Base-by-base conservation (phyloP, 2,113 vertebrate genomes). In the Nycticryphes semicollaris region DNA sequence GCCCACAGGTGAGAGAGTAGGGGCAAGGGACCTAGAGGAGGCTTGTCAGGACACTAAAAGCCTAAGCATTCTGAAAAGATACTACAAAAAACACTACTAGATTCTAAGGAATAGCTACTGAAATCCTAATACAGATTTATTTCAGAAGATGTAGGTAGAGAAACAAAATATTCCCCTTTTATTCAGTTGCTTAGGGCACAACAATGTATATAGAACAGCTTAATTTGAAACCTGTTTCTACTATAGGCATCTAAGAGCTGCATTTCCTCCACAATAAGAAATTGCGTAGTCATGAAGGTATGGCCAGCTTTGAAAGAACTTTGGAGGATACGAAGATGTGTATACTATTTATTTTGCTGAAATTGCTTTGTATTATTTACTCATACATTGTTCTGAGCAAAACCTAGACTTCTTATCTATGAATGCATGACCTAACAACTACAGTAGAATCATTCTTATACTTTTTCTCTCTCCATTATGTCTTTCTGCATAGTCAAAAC, bases 401-500 rank as follows among this genome's bases (percentile, higher is more conserved):
- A 86, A 82, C 6, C 17, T 68, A 72, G 37, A 43, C 22, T 45
- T 88, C 28, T 73, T 83, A 62, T 64, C 56, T 87, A 12, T 51
- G 37, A 82, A 94, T 68, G 33, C 21, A 76, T 3, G 3, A 84
- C 53, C 51, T 83, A 85, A 77, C 37, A 87, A 88, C 78, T 76
- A 88, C 45, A 6, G 3, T 41, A 79, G 60, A 94, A 48, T 20
- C 4, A 53, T 85, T 90, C 35, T 85, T 91, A 20, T 33, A 64
- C 9, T 88, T 82, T 60, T 79, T 5, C 9, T 63, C 28, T 87
- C 48, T 90, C 63, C 31, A 57, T 87, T 74, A 57, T 27, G 6
- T 45, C n/a, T 92, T 84, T 86, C 79, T 76, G 30, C 48, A 48
- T 72, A 87, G 35, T 91, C 78, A 93, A 82, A 94, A 92, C 53